A percentile compares a stretch with the other conserved stretches of the same genome.
These are phyloP conservation scores for Oncorhynchus tshawytscha DNA, from an alignment of 2,113 vertebrate genomes.

Conservation along the genomic window DNA sequence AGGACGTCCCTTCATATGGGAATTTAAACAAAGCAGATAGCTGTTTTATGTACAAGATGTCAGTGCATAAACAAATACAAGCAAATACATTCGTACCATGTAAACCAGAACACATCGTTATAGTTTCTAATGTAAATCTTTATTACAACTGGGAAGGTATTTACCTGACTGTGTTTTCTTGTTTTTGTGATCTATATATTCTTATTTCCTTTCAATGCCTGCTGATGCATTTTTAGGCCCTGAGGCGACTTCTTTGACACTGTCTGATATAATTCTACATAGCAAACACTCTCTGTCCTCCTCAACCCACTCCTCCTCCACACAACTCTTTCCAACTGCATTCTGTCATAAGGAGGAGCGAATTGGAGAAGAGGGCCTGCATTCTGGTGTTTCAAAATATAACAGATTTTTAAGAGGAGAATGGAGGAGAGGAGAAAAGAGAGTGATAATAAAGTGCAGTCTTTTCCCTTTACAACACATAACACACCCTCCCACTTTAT, in stretches of 20 bases:
- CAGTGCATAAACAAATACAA: background rate
- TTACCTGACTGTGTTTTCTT: background rate
- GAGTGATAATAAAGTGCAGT: conserved; percentile 15
- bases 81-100: background rate
- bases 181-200: background rate
- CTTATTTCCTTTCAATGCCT: conserved; percentile 1
- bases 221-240: conserved; percentile 40
- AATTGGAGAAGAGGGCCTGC: conserved; percentile 23
- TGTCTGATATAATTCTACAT: conserved; percentile 32
- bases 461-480: conserved; percentile 24
- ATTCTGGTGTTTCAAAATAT: background rate
- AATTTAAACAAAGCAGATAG: background rate
- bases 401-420: conserved; percentile 22
- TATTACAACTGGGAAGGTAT: background rate
- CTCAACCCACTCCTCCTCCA: conserved; percentile 48
- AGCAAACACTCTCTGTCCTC: conserved; percentile 46
- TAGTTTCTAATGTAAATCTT: background rate
- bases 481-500: conserved; percentile 38
- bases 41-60: background rate
- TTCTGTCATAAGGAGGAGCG: conserved; percentile 38
- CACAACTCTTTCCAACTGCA: conserved; percentile 43
- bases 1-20: background rate
- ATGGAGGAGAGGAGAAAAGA: conserved; percentile 26
- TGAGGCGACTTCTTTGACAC: conserved; percentile 13
- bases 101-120: background rate